Evolutionary conservation across 2,888 invertebrate genomes (phyloP), one percentile per base, ranked within the genome.

Genomic region (Cosmorhoe ocellata): DNA sequence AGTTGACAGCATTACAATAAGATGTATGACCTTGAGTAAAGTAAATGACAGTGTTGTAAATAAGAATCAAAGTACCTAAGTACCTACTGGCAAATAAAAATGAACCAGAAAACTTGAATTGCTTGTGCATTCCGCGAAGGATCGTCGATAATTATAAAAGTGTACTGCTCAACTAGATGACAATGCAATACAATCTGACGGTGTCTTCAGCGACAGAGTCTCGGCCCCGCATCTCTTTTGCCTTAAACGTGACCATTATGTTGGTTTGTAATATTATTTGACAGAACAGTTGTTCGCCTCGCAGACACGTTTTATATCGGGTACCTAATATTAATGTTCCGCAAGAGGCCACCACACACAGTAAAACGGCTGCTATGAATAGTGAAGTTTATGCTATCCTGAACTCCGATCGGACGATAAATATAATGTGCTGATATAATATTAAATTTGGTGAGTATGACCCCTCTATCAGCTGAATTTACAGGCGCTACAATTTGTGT

Each of bases 351-450:
- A 58, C n/a, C n/a, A n/a, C n/a, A n/a, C n/a, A n/a, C 48, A 48
- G 63, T 59, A 68, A 68, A 74, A 74, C 64, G 55, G 54, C 58
- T 56, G 63, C 61, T 67, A 70, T 74, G 72, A 69, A 70, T 71
- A 70, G 64, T 64, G 59, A 59, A 63, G 56, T 61, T 60, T 62
- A 58, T 45, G 41, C 53, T 47, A 51, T 51, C 56, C 49, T 33
- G 12, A 61, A 56, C 58, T 26, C 45, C 56, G 37, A 57, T 44
- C 40, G 47, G 34, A 34, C 50, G 50, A 53, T 50, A 59, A 59
- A 59, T 51, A 59, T 51, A 51, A 48, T 46, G 30, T 54, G 33
- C 51, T 41, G 41, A 53, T 52, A 54, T 53, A 44, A 43, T 46
- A 51, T 33, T 27, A 56, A 56, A 42, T 53, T 49, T 18, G 36